Evolutionary conservation across 35 echinoderm and acorn worm genomes (phyloP), one percentile per base, ranked within the genome.

Genomic region (Ophiothrix spiculata): DNA sequence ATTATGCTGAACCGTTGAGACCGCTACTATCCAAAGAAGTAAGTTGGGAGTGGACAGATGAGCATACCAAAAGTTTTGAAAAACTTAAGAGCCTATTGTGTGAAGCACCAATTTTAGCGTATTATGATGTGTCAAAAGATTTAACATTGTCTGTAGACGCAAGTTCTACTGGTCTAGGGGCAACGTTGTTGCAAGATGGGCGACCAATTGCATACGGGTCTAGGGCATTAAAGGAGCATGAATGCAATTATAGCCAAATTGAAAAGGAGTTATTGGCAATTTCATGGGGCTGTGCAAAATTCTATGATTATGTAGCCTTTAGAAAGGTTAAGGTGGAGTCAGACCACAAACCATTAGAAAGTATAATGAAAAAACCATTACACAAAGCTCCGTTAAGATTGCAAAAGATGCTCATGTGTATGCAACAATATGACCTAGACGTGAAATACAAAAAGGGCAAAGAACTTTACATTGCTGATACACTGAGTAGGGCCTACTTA

Each of bases 301-400:
- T 91, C 31, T 84, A 91, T 45, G 39, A 86, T 37, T 87, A 74
- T 49, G 37, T 91, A 36, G 60, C 60, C 0, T 75, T 40, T 74
- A 33, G 41, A 21, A 82, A 76, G 56, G 28, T 87, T 14, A 2
- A 40, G 16, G 78, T 92, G 36, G 84, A 92, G 76, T 31, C 81
- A 25, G 84, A 92, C 36, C 90, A 92, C 25, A 88, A 86, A 54
- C 84, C 90, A 34, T 39, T 83, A 33, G 85, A 78, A 39, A 33
- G 36, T 83, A 87, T 81, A 32, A 36, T 56, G 31, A 75, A 83
- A 56, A 88, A 92, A 82, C 29, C 56, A 35, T 38, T 92, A 11
- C 34, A 21, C 23, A 39, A 81, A 16, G 79, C 84, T 41, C 84
- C 60, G 16, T 37, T 63, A 12, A 0, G 85, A 77, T 35, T 92